Evolutionary conservation across 2,888 invertebrate species (phyloP), one percentile per base, ranked within the genome.

Genomic region (Spilarctia lutea): DNA sequence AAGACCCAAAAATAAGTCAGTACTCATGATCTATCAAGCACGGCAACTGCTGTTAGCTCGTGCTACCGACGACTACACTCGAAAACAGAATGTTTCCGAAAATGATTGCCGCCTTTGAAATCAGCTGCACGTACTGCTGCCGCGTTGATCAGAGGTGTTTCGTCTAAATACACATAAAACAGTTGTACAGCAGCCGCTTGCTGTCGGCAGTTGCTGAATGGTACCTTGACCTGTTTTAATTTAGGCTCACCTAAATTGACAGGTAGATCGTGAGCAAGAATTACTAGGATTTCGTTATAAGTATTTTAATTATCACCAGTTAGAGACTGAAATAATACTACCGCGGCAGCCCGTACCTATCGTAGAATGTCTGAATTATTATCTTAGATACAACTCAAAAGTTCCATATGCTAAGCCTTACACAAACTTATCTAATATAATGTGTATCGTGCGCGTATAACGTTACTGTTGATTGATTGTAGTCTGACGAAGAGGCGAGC

Each of bases 401-500:
- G 60, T 16, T 60, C 16, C n/a, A 27, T 60, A 27, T 16, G 18
- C 63, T 30, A 30, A 63, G 30, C 1, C 16, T 60, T 60, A n/a
- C 60, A 60, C 1, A 27, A 60, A 60, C 11, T 45, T 60, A 16
- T 71, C 39, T 73, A 60, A 66, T 73, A 52, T 77, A 60, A 73
- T 33, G 27, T 60, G 73, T 73, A 52, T 42, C 65, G 60, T 63
- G 30, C 72, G 39, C 48, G 52, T 56, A 48, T 82, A 81, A 78
- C 74, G 60, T 69, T 78, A 65, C 79, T 80, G 79, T 81, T 80
- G 85, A 82, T 78, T 91, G 89, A 84, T 93, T 93, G 86, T 94
- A 95, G 94, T 92, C 91, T 42, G 92, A 94, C 85, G 93, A 92
- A 68, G 94, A 93, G 85, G 94, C 94, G 83, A 90, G 95, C 90